Evolutionary conservation across 2,113 vertebrate genomes (phyloP), one percentile per base, ranked within the genome.

Genomic region (Gavia stellata): DNA sequence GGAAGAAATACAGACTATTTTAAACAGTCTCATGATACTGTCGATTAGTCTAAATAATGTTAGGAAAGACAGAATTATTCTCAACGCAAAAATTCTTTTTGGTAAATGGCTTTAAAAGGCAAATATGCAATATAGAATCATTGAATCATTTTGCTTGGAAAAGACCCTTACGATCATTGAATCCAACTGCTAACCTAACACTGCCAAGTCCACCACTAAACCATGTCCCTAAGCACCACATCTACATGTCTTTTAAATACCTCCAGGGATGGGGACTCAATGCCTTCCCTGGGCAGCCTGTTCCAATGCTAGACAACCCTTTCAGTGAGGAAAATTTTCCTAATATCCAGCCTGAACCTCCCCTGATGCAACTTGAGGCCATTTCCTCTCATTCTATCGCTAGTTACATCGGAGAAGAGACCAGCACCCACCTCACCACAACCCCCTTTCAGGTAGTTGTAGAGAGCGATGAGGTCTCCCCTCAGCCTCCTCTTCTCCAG

Each of bases 401-500:
- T 42, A 31, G 7, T 25, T 55, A 63, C 5, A 50, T 80, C 14
- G 18, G 7, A 62, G 9, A 53, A 29, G 10, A 55, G 36, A 50
- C 4, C 3, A 1, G 11, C 17, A 34, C 3, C 7, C 3, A 6
- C 6, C 29, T 45, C 2, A 1, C n/a, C 31, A 44, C 14, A n/a
- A 31, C 10, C 19, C 84, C 13, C 34, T 53, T 81, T 40, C 58
- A 81, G 18, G 44, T 8, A 40, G 15, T 13, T 88, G 25, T 3
- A 25, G 33, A 66, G 18, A 50, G 7, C 2, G 9, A 10, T 12
- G 24, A 40, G 12, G 68, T 55, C 14, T 50, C 5, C 16, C 26
- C 44, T 44, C 6, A 80, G 58, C 15, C 19, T 47, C 34, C 66
- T 42, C 2, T 56, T 42, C 67, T 42, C n/a, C 44, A 81, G 8